Base-by-base conservation (phyloP, 2,113 vertebrate species). In the Malurus cyaneus region DNA sequence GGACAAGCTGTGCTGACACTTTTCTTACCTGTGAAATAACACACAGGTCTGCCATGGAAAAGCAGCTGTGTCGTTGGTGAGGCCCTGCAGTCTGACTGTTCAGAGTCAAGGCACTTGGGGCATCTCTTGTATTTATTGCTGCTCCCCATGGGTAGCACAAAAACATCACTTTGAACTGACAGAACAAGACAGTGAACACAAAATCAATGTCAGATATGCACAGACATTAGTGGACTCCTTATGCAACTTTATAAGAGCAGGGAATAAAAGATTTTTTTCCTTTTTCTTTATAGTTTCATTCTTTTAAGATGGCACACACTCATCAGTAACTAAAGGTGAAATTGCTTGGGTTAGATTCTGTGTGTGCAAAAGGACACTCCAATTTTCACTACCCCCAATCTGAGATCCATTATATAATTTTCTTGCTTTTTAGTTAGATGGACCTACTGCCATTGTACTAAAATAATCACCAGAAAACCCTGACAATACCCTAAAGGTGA, bases 141-240 rank as follows among this genome's bases (percentile, higher is more conserved):
- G 34, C 34, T 94, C 34, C 78, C 74, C 0, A 0, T 2, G 8
- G 78, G 59, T 34, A 81, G 65, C 53, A 57, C 36, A 62, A 71
- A 86, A 92, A 50, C 78, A 72, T 87, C 56, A 57, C n/a, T 74
- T 90, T 60, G 76, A 94, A 93, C 50, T 95, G 93, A 91, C 64
- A 86, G 80, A 86, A 87, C 52, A 53, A 0, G 1, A 73, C n/a
- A 74, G 60, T 5, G 61, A 93, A 72, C 53, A 86, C 0, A 16
- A 92, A 94, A 83, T 88, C 80, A 80, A 46, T 74, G 52, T 28
- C 52, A 93, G 79, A 67, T 89, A 50, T 36, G 14, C 39, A 42
- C 52, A 88, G 47, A 47, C 12, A 14, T 87, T 67, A 67, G n/a
- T 59, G 36, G 59, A 73, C 46, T 59, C n/a, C 23, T 66, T 50